Evolutionary conservation across 2,113 vertebrate species (phyloP).

Genomic region (Cyrtonyx montezumae): DNA sequence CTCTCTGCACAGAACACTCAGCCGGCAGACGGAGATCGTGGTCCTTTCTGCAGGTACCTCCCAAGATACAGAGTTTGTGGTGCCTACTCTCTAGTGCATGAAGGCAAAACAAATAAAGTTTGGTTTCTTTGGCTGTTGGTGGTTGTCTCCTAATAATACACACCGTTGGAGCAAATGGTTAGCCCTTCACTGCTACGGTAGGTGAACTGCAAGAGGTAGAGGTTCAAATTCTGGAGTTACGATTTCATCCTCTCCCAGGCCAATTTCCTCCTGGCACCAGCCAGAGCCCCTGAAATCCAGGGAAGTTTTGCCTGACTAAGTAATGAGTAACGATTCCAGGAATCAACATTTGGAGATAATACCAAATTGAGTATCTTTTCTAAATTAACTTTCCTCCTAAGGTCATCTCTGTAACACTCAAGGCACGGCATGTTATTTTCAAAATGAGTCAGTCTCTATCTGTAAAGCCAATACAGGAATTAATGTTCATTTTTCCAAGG

Average conservation of each 20-base stretch:
- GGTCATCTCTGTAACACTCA: constrained; percentile 1
- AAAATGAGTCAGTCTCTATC: neutral
- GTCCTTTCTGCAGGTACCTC: constrained; percentile 55
- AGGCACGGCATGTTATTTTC: constrained; percentile 7
- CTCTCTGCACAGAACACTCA: neutral
- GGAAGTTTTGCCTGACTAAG: constrained; percentile 50
- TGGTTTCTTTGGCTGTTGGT: constrained; percentile 12
- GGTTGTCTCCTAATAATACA: neutral
- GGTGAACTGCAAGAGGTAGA: constrained; percentile 14
- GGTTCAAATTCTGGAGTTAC: constrained; percentile 38
- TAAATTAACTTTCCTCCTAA: constrained; percentile 55
- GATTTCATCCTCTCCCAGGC: constrained; percentile 42
- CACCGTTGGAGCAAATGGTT: neutral
- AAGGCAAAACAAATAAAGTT: constrained; percentile 31
- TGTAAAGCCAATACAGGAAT: neutral
- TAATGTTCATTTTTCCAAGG: constrained; percentile 16
- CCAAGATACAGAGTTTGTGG: neutral
- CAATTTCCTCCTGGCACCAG: constrained; percentile 59
- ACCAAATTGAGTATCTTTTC: constrained; percentile 26
- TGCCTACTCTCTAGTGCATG: neutral
- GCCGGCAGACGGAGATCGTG: neutral
- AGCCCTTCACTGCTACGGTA: neutral
- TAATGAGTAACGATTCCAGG: constrained; percentile 66
- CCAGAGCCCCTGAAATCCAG: constrained; percentile 47
- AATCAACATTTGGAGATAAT: constrained; percentile 60